Base-by-base conservation (phyloP, 2,113 vertebrate genomes). In the Nycticebus coucang region DNA sequence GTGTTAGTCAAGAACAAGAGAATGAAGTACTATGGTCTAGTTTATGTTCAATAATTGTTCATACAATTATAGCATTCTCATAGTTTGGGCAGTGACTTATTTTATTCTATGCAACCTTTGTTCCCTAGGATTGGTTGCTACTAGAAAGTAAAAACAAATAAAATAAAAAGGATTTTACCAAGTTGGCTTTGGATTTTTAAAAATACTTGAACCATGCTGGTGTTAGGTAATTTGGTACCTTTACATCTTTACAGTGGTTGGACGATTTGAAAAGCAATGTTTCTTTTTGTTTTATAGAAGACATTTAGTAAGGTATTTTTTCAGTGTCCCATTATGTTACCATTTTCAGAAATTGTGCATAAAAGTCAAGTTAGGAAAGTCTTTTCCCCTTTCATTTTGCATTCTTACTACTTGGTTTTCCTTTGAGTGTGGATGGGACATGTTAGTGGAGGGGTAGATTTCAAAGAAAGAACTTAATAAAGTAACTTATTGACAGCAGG, bases 11-110 rank as follows among this genome's bases (percentile, higher is more conserved):
- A 82, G 98, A 97, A 96, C 97, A 98, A 97, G 97, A 97, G 97
- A 97, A 97, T 45, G 69, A 98, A 98, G 97, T 96, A 95, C 88
- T 95, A 96, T 50, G 81, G 95, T 96, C 93, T 97, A 97, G 97
- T 98, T 98, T 98, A 97, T 97, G 96, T 97, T 97, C 94, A 97
- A 96, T 97, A 98, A 98, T 98, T 98, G 97, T 98, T 98, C 98
- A 95, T 4, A 24, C 84, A 50, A 50, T 50, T 9, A 50, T 62
- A 94, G 94, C 95, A 97, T 97, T 98, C 97, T 98, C 96, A 97
- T 97, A 96, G 93, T 97, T 97, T 98, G 93, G 74, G 90, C 97
- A 97, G 92, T 98, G 97, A 97, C 95, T 98, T 97, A 98, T 97
- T 98, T 97, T 98, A 97, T 98, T 98, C 93, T 97, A 69, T 97